Percentiles rank a stretch among this genome's conserved stretches.
phyloP scores from a whole-genome alignment of 2,888 invertebrate genomes.

The Noctua pronuba region DNA sequence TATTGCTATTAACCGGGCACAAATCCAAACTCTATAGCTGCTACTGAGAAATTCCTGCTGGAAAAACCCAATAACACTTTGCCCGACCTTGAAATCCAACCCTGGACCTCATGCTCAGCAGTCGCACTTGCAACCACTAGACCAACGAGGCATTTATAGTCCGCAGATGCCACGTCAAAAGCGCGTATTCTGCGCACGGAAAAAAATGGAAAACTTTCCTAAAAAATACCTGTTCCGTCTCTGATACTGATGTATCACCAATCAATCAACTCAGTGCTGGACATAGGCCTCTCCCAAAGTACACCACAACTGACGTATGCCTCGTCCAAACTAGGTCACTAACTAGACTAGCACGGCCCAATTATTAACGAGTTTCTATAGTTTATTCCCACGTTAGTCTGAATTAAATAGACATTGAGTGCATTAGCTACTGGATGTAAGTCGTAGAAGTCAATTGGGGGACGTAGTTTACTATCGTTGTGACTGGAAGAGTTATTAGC shows the following conservation, averaged over 20 bases:
- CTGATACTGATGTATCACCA: neutral
- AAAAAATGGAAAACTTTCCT: neutral
- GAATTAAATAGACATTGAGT: conserved; percentile 62
- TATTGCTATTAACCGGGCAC: too few relatives aligned
- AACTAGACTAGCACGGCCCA: conserved; percentile 29
- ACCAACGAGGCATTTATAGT: neutral
- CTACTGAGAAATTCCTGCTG: neutral
- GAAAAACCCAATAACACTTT: neutral
- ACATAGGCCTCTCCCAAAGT: neutral
- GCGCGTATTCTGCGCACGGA: too few relatives aligned
- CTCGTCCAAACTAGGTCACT: conserved; percentile 29
- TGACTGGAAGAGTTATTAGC: conserved; percentile 49
- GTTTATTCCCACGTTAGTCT: conserved; percentile 60
- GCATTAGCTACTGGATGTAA: conserved; percentile 49
- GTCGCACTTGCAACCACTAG: neutral
- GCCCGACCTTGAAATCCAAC: too few relatives aligned
- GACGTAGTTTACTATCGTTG: conserved; percentile 44
- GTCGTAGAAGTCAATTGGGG: conserved; percentile 59
- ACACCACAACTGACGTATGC: neutral
- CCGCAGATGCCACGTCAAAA: too few relatives aligned
- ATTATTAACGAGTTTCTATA: conserved; percentile 58
- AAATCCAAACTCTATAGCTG: neutral
- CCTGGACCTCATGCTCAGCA: too few relatives aligned
- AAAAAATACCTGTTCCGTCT: neutral
- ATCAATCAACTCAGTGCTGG: neutral